Evolutionary conservation across 92 coral and sea anemone genomes (phyloP), one percentile per base, ranked within the genome.

Genomic region (Palythoa grandis): DNA sequence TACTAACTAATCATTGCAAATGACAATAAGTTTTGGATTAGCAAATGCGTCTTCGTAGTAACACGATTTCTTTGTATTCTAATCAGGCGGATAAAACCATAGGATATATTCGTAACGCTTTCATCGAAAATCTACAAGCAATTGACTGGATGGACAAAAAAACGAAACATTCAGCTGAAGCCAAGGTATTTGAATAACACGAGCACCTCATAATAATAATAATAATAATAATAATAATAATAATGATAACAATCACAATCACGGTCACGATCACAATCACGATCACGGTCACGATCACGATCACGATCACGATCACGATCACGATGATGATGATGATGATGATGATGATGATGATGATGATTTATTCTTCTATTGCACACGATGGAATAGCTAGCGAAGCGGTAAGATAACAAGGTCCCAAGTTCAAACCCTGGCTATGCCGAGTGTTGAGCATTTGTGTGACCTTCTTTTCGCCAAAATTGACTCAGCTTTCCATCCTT

Each of bases 101-200:
- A 52, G 89, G 90, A 52, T 74, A 85, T 4, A 84, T 96, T 20
- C 91, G 93, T 15, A 78, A 74, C 50, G 95, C 95, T 7, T 91
- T 95, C 71, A 71, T 94, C 25, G 75, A 87, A 16, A 94, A 96
- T 72, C 86, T 94, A 80, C 83, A 92, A 16, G 24, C 75, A 17
- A 90, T 96, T 37, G 67, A 82, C 24, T 96, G 98, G 98, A 96
- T 96, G 98, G 98, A 94, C 77, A 12, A 25, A 0, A 71, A 68
- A 52, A 96, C 98, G 11, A 86, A 90, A 43, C 48, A 88, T 58
- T 95, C 98, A 7, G 98, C 98, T 0, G 65, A 78, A 65, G 90
- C 88, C 58, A 96, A 96, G 95, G 98, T 95, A 40, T 2, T n/a
- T 11, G 11, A 11, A 37, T 24, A 7, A 19, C 19, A 17, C 69